Base-by-base conservation (phyloP, 2,113 vertebrate species). In the Burhinus bistriatus region DNA sequence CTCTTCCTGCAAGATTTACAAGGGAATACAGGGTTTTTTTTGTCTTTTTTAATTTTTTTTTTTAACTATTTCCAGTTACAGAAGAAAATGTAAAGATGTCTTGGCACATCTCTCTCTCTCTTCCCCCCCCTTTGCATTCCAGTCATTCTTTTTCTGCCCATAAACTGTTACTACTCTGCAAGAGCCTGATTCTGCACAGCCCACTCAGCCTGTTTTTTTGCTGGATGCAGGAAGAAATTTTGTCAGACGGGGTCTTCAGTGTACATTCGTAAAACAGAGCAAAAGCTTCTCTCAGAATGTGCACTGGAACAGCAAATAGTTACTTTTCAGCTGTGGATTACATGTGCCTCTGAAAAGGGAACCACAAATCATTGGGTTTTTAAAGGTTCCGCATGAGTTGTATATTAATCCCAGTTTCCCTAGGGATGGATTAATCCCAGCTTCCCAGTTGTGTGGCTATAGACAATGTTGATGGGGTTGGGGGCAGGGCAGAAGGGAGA, bases 381-480 rank as follows among this genome's bases (percentile, higher is more conserved):
- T 95, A 94, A 96, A 95, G 78, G 91, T 91, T 97, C 78, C 6
- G n/a, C 94, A 91, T 95, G 96, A 97, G 89, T 80, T 94, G 91
- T 84, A 83, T 96, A 95, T 95, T 97, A 96, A 95, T 97, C 84
- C 94, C 87, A 89, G 73, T 87, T 95, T 97, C 93, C 70, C 94
- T 45, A 71, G 93, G 83, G 93, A 79, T 82, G 87, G 75, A 95
- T 95, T 95, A 95, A 88, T 95, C 78, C 85, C 93, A 93, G 87
- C 66, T 97, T 96, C 70, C 78, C 92, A 96, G 82, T 91, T 96
- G 77, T 91, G 90, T 92, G 84, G 90, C 90, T 91, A 94, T 54
- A 96, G 90, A 87, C 38, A 72, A 77, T 88, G 78, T 83, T 70
- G 78, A 94, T 96, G 75, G 38, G 34, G 5, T 38, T 93, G 54